These are phyloP conservation scores for Mizuhopecten yessoensis DNA, from an alignment of 1,140 invertebrate genomes.

Conservation along the genomic window DNA sequence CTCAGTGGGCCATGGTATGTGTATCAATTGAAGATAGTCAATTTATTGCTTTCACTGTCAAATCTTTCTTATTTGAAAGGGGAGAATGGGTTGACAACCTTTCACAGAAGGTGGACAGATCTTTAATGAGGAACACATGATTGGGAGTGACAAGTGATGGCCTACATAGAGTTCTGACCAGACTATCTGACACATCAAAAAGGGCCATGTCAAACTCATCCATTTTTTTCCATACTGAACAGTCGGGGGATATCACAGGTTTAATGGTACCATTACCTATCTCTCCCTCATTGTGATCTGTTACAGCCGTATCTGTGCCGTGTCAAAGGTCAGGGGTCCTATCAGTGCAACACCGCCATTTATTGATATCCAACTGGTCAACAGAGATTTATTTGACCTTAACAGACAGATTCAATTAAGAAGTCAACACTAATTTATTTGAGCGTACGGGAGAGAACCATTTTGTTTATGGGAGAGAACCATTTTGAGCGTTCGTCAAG, in stretches of 20 bases:
- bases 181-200: not conserved
- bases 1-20: not conserved
- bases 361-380: not conserved
- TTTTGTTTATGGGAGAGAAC: not conserved
- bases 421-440: not conserved
- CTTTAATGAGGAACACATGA: not conserved
- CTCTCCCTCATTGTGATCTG: not conserved
- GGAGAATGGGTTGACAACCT: constrained; percentile 31
- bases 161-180: not conserved
- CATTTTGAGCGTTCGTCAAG: not conserved
- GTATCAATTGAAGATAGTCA: not conserved
- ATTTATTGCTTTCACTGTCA: constrained; percentile 38
- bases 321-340: not conserved
- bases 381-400: not conserved
- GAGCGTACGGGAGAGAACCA: not conserved
- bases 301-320: not conserved
- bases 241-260: not conserved
- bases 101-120: not conserved
- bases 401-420: not conserved
- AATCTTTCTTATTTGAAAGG: not conserved
- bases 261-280: not conserved
- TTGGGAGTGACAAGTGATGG: not conserved
- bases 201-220: not conserved
- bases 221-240: not conserved
- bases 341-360: not conserved